These are phyloP conservation scores for Sminthopsis crassicaudata DNA, from an alignment of 2,113 vertebrate species.

Conservation along the genomic window DNA sequence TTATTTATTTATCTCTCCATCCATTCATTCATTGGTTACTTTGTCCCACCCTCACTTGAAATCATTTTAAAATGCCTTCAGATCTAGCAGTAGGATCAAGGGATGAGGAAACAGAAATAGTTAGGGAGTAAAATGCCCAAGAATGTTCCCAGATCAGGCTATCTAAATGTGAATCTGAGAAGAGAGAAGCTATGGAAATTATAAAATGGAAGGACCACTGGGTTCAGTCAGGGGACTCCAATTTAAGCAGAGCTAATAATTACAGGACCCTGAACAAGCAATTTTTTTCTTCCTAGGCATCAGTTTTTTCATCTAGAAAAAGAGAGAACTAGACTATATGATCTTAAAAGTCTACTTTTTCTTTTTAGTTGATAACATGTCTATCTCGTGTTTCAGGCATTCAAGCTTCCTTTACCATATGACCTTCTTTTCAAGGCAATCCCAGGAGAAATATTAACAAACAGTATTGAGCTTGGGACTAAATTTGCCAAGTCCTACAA, in stretches of 20 bases:
- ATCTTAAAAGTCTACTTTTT: background rate
- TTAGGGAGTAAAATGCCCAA: background rate
- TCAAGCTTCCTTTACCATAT: background rate
- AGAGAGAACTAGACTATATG: background rate
- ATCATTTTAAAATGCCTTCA: constrained; percentile 26
- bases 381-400: background rate
- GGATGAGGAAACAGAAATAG: background rate
- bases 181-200: background rate
- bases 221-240: background rate
- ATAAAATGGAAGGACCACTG: background rate
- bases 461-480: background rate
- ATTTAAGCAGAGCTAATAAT: background rate
- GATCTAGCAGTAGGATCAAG: background rate
- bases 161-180: background rate
- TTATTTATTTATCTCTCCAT: background rate
- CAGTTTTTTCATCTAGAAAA: background rate
- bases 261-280: background rate
- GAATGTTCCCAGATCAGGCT: background rate
- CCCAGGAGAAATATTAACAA: background rate
- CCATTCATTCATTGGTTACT: background rate
- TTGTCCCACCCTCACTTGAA: constrained; percentile 39
- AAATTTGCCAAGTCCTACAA: background rate
- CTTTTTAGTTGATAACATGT: background rate
- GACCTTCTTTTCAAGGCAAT: background rate
- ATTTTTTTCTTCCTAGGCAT: background rate